Evolutionary conservation across 2,797 vertebrate genomes (phyloP).

Genomic region (Clarias platycephalus): DNA sequence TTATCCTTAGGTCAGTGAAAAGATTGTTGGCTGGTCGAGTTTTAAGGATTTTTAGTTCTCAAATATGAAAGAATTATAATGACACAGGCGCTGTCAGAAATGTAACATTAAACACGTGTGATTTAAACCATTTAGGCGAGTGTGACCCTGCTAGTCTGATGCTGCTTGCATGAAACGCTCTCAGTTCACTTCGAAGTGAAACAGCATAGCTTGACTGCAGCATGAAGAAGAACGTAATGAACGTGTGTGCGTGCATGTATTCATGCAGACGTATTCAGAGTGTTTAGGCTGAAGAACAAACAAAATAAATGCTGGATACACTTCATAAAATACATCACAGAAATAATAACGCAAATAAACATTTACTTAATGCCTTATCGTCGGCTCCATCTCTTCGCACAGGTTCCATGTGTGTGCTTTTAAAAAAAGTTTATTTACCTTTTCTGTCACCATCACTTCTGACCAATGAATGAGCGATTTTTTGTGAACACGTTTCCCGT

Average conservation of each 20-base stretch:
- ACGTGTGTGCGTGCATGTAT: too few relatives aligned
- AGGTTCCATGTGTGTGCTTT: not conserved
- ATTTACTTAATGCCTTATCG: not conserved
- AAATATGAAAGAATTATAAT: constrained; percentile 4
- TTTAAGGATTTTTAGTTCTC: not conserved
- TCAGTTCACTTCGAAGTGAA: not conserved
- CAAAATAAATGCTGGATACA: not conserved
- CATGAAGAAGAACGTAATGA: not conserved
- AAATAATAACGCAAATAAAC: not conserved
- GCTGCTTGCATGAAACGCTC: not conserved
- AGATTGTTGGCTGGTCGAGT: not conserved
- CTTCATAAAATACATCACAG: not conserved
- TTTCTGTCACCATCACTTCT: not conserved
- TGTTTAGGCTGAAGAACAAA: not conserved
- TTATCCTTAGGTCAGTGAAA: constrained; percentile 4
- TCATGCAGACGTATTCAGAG: not conserved
- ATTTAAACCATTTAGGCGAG: not conserved
- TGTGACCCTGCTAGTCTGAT: not conserved
- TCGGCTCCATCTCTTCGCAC: not conserved
- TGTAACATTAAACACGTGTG: not conserved
- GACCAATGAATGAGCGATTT: not conserved
- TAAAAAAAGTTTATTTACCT: not conserved
- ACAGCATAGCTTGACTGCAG: not conserved
- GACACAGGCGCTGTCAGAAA: not conserved
- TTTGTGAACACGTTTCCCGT: constrained; percentile 5